phyloP scores from a whole-genome alignment of 2,113 vertebrate species.

The Anolis sagrei region DNA sequence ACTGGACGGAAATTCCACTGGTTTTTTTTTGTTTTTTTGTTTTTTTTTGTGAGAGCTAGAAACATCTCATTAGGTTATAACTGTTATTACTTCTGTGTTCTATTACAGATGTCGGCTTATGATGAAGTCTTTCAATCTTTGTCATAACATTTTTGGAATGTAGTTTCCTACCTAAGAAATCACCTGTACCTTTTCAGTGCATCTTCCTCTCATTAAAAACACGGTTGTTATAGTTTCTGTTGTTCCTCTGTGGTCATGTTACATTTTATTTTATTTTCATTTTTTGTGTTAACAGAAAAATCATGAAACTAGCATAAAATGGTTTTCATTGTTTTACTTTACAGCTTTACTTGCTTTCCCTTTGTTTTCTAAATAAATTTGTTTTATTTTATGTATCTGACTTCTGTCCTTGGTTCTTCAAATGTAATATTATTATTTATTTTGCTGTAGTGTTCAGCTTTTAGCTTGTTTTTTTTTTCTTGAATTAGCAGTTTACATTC shows the following conservation, averaged over 20 bases:
- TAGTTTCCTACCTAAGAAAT: neutral
- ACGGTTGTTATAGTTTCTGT: neutral
- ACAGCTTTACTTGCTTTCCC: neutral
- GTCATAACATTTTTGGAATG: neutral
- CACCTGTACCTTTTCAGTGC: neutral
- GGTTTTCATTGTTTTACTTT: neutral
- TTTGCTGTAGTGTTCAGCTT: neutral
- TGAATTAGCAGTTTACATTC: neutral
- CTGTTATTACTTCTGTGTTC: neutral
- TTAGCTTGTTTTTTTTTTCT: neutral
- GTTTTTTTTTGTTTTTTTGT: too few species aligned
- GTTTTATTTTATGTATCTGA: neutral
- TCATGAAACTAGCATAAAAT: neutral
- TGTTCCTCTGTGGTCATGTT: neutral
- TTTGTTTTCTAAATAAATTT: neutral
- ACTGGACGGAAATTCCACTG: neutral
- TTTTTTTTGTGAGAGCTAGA: too few species aligned
- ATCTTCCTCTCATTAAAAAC: neutral
- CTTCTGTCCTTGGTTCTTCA: neutral
- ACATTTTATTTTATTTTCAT: neutral
- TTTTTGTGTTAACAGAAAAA: neutral
- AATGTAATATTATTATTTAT: neutral
- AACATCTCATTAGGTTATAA: neutral
- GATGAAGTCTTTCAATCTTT: neutral
- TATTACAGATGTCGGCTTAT: neutral